Base-by-base conservation (phyloP, 2,888 invertebrate species). In the Galerucella pusilla region DNA sequence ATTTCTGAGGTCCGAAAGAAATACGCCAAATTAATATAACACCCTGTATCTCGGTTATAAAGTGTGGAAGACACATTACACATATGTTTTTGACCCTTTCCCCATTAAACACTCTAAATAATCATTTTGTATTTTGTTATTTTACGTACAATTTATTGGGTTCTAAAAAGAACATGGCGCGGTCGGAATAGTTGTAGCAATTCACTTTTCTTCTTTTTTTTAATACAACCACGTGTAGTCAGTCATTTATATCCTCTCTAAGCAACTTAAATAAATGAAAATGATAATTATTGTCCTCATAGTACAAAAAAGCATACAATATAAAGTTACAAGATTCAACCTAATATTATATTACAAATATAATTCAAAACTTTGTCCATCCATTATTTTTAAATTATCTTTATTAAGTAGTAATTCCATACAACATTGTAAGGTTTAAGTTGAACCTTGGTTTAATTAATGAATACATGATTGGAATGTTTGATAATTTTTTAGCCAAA, bases 251-350 rank as follows among this genome's bases (percentile, higher is more conserved):
- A 20, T 10, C 57, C 20, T 16, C 57, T 54, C 5, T 14, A 54
- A 54, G 54, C 7, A n/a, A 7, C 54, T 57, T 57, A 57, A 16
- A 57, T 57, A 2, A 70, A 46, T 35, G 35, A 11, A 60, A 71
- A 54, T 57, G 16, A 72, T 67, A 66, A 57, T 72, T 72, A 72
- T 72, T 72, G 72, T 72, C 72, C 66, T 71, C 66, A 66, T 65
- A 54, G 35, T 64, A 70, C 70, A 63, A 71, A 70, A 71, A 52
- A 42, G 35, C 71, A 71, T 66, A 66, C 14, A 4, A 42, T 42
- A 42, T 14, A 45, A 16, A 64, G 7, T 54, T 54, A 16, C 54
- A 54, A 54, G 54, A 54, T n/a, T 54, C 54, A 54, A 54, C 54
- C n/a, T 54, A n/a, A 14, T 49, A 7, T 54, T 54, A 49, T 12